phyloP scores from a whole-genome alignment of 1,140 invertebrate species.

The Uloborus diversus region DNA sequence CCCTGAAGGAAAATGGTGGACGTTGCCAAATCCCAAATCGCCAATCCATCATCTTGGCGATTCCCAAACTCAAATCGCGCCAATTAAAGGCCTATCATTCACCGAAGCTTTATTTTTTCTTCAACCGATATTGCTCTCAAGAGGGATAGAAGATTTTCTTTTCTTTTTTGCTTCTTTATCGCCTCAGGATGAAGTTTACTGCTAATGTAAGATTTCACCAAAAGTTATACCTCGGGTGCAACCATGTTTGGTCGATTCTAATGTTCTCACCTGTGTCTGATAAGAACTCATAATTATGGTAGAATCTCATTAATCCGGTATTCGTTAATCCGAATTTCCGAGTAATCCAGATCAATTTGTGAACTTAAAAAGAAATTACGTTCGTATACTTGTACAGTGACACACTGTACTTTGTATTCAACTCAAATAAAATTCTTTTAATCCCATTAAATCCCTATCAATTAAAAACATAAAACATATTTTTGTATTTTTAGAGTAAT shows the following conservation, averaged over 20 bases:
- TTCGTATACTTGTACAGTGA: no score
- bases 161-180: constrained; percentile 22
- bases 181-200: constrained; percentile 38
- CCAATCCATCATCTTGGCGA: constrained; percentile 51
- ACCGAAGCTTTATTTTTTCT: constrained; percentile 7
- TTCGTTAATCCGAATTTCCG: no score
- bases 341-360: no score
- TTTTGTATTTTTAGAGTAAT: no score
- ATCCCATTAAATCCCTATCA: no score
- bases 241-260: not conserved
- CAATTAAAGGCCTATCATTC: constrained; percentile 53
- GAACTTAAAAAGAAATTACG: no score
- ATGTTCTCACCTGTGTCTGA: not conserved
- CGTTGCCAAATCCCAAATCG: constrained; percentile 15
- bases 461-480: no score
- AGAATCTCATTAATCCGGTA: no score
- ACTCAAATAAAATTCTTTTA: no score
- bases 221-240: not conserved
- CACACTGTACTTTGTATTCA: no score
- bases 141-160: constrained; percentile 7
- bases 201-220: not conserved
- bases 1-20: not conserved
- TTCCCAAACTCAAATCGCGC: constrained; percentile 50
- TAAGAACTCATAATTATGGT: no score
- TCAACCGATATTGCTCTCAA: constrained; percentile 17